A percentile compares a stretch with the other conserved stretches of the same genome.
These are phyloP conservation scores for Melanogrammus aeglefinus DNA, from an alignment of 2,797 vertebrate species.

Conservation along the genomic window DNA sequence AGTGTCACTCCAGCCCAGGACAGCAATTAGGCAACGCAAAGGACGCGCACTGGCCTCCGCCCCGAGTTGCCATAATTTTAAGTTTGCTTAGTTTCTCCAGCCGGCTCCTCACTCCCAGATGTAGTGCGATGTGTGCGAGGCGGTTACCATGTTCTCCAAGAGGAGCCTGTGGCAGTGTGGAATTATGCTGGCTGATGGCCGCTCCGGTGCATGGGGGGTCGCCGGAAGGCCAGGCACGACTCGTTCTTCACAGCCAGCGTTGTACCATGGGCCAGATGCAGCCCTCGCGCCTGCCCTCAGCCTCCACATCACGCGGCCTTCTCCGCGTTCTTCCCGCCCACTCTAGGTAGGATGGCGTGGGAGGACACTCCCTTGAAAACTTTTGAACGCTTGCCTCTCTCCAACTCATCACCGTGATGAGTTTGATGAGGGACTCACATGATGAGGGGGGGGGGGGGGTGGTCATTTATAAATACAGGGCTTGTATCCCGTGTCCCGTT, in stretches of 20 bases:
- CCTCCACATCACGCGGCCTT: constrained; percentile 95
- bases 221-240: constrained; percentile 83
- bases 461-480: not conserved
- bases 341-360: constrained; percentile 78
- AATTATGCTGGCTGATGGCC: constrained; percentile 72
- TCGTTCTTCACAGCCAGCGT: constrained; percentile 79
- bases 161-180: constrained; percentile 80
- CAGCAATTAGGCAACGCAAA: constrained; percentile 73
- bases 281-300: constrained; percentile 93
- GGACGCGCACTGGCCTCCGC: constrained; percentile 65
- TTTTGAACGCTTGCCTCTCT: constrained; percentile 9
- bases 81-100: constrained; percentile 79
- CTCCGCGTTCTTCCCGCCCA: constrained; percentile 89
- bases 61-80: constrained; percentile 74
- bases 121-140: constrained; percentile 55
- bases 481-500: too few relatives aligned
- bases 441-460: not conserved
- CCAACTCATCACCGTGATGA: too few relatives aligned
- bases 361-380: constrained; percentile 13
- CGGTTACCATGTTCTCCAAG: constrained; percentile 68
- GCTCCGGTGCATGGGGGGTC: constrained; percentile 23
- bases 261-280: constrained; percentile 86
- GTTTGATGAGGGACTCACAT: too few relatives aligned
- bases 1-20: constrained; percentile 57
- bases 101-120: constrained; percentile 56